phyloP scores from a whole-genome alignment of 2,797 vertebrate genomes.

The Sorex maritimensis region DNA sequence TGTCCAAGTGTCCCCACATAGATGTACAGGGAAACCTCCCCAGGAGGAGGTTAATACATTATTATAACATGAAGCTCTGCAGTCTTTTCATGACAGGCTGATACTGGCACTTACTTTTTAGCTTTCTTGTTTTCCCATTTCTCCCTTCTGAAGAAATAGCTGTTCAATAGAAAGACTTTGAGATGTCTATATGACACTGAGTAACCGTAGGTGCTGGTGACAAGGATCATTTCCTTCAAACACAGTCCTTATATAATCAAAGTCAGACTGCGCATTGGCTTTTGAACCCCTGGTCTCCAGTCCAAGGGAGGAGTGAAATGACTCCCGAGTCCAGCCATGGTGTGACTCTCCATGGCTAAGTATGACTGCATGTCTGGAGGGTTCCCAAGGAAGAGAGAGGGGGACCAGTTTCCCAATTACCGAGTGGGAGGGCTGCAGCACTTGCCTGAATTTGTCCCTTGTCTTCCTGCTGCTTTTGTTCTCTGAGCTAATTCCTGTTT shows the following conservation, averaged over 20 bases:
- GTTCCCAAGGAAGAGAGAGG: neutral
- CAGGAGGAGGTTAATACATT: neutral
- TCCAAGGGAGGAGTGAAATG: neutral
- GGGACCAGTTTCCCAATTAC: conserved; percentile 49
- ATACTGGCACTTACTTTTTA: conserved; percentile 21
- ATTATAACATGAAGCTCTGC: neutral
- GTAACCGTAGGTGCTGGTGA: neutral
- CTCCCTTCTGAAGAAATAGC: conserved; percentile 33
- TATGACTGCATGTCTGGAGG: neutral
- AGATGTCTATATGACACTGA: neutral
- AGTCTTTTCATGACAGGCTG: neutral
- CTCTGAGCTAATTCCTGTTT: conserved; percentile 90
- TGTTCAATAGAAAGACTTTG: conserved; percentile 16
- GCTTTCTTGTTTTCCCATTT: conserved; percentile 30
- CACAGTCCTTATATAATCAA: conserved; percentile 25
- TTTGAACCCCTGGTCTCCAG: conserved; percentile 10
- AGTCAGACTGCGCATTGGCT: neutral
- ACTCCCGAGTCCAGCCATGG: no score
- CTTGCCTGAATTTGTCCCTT: conserved; percentile 75
- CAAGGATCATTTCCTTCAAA: conserved; percentile 30
- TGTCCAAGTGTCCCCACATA: neutral
- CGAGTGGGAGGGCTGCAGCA: conserved; percentile 21
- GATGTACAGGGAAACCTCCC: neutral
- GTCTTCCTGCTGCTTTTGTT: conserved; percentile 87
- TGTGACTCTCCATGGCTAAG: neutral